These are phyloP conservation scores for Scaptomyza flava DNA, from an alignment of 2,888 invertebrate genomes.

Conservation along the genomic window DNA sequence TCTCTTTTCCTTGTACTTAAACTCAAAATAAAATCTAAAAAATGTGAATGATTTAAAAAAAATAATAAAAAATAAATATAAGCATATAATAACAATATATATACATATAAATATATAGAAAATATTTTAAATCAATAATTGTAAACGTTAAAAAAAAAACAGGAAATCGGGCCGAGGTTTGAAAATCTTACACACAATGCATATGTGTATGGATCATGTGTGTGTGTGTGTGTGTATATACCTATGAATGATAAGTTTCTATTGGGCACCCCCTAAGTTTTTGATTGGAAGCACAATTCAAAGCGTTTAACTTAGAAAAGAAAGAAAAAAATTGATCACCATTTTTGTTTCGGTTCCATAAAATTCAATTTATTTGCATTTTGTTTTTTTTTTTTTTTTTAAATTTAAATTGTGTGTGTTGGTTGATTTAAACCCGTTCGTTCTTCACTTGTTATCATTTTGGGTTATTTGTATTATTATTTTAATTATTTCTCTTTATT, in stretches of 20 bases:
- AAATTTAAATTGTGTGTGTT: slow-evolving; percentile 37
- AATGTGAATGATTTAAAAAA: slow-evolving; percentile 6
- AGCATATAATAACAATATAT: slow-evolving; percentile 38
- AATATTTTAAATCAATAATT: slow-evolving; percentile 38
- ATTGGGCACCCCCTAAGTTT: slow-evolving; percentile 68
- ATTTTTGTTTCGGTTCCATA: slow-evolving; percentile 62
- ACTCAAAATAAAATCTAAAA: slow-evolving; percentile 34
- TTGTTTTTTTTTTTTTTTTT: slow-evolving; percentile 12
- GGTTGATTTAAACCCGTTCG: slow-evolving; percentile 49
- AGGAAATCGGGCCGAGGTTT: slow-evolving; percentile 84
- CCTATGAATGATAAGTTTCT: slow-evolving; percentile 40
- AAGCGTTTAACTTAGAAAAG: slow-evolving; percentile 63
- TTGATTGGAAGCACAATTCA: slow-evolving; percentile 84
- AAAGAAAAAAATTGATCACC: slow-evolving; percentile 70
- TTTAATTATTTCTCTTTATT: slow-evolving; percentile 16
- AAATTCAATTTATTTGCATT: slow-evolving; percentile 68
- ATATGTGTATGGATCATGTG: slow-evolving; percentile 22
- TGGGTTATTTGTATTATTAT: slow-evolving; percentile 40
- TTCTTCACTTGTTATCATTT: slow-evolving; percentile 37
- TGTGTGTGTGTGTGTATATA: slow-evolving; percentile 38
- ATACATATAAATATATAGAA: slow-evolving; percentile 28
- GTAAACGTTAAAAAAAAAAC: slow-evolving; percentile 67
- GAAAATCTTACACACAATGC: slow-evolving; percentile 68
- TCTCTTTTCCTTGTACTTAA: slow-evolving; percentile 29
- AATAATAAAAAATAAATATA: slow-evolving; percentile 32